Evolutionary conservation across 2,113 vertebrate species (phyloP).

Genomic region (Picathartes gymnocephalus): DNA sequence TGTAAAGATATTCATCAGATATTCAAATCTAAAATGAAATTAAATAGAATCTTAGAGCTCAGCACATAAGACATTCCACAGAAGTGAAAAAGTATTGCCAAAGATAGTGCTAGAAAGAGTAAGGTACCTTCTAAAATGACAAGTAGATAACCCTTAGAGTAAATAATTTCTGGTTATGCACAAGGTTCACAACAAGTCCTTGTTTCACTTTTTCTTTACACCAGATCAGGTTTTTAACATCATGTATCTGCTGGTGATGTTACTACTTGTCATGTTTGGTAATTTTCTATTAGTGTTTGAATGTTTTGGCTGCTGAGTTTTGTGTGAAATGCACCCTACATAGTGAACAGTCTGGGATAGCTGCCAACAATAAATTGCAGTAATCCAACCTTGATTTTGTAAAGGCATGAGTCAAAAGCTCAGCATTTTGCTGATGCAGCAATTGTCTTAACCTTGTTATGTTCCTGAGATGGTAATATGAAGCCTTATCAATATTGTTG

Average conservation of each 20-base stretch:
- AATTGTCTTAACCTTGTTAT: slow-evolving; percentile 73
- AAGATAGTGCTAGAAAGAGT: background rate
- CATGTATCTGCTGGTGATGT: background rate
- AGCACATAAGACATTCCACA: background rate
- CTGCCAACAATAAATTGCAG: slow-evolving; percentile 73
- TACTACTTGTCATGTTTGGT: background rate
- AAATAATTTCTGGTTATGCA: background rate
- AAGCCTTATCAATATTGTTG: slow-evolving; percentile 72
- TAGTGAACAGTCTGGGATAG: slow-evolving; percentile 64
- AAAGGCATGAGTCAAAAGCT: slow-evolving; percentile 73
- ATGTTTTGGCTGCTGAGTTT: slow-evolving; percentile 18
- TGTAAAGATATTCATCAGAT: background rate
- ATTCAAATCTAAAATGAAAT: background rate
- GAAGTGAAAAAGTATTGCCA: background rate
- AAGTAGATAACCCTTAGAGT: background rate
- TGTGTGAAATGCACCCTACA: slow-evolving; percentile 50
- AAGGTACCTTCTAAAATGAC: background rate
- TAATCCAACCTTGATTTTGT: slow-evolving; percentile 71
- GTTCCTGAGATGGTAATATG: slow-evolving; percentile 66
- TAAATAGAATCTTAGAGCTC: background rate
- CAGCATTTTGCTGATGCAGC: slow-evolving; percentile 74
- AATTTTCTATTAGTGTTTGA: slow-evolving; percentile 51
- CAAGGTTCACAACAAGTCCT: background rate
- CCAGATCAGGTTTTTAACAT: background rate
- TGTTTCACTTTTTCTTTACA: background rate